These are phyloP conservation scores for Ianthella basta DNA, from an alignment of 37 sponge, comb jelly and placozoan genomes.

Conservation along the genomic window DNA sequence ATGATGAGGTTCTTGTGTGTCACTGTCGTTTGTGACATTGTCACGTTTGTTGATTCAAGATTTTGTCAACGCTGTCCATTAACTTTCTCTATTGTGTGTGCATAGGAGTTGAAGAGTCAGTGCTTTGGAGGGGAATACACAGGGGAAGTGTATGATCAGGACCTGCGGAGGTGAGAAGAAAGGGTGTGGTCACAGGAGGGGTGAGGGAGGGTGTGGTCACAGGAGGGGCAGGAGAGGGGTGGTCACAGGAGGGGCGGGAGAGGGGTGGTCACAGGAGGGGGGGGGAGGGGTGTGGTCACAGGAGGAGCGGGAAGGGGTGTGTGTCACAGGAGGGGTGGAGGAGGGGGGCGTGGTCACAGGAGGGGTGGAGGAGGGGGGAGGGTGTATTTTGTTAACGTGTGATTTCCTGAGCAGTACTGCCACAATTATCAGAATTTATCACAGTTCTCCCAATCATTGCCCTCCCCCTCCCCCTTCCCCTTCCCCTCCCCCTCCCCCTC, in stretches of 20 bases:
- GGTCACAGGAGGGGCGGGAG: no score
- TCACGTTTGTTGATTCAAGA: background rate
- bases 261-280: background rate
- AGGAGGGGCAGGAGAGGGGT: conserved; percentile 24
- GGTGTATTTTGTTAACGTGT: no score
- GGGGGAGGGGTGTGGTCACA: background rate
- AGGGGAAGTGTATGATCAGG: conserved; percentile 94
- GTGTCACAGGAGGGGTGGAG: no score
- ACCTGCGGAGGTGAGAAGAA: conserved; percentile 71
- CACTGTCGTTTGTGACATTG: background rate
- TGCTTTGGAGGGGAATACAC: conserved; percentile 95
- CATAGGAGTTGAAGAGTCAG: conserved; percentile 87
- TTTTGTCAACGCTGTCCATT: background rate
- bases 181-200: background rate
- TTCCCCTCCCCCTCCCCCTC: no score
- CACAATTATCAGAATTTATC: no score
- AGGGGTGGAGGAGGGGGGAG: no score
- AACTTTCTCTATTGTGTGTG: background rate
- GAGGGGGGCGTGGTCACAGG: background rate
- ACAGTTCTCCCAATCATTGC: no score
- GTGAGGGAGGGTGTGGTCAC: background rate
- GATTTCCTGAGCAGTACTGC: no score
- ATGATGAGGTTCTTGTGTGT: conserved; percentile 85
- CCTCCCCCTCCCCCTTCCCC: no score
- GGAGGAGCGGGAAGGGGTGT: conserved; percentile 23